Conservation (phyloP, 2,888 invertebrate species). For the Hypercompe scribonia region DNA sequence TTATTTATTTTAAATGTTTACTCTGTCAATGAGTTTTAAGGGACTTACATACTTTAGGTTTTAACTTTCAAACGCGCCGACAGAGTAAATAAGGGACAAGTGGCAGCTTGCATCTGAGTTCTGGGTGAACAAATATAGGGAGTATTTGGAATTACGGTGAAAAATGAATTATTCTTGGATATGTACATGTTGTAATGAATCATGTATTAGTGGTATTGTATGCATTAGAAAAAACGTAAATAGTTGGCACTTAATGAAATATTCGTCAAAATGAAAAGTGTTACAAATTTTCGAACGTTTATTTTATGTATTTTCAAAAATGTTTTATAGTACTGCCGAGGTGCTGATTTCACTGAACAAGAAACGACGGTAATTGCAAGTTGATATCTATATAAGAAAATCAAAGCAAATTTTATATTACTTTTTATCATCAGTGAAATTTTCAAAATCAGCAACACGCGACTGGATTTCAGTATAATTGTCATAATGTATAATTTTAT, state of each 20-base stretch:
- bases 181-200: conserved; percentile 63
- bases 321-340: no score
- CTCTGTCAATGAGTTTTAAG: conserved; percentile 81
- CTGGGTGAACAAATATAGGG: conserved; percentile 77
- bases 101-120: conserved; percentile 73
- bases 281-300: not conserved
- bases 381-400: not conserved
- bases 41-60: conserved; percentile 85
- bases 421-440: not conserved
- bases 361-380: not conserved
- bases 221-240: conserved; percentile 7
- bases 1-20: conserved; percentile 79
- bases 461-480: not conserved
- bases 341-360: not conserved
- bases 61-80: conserved; percentile 85
- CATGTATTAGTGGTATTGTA: conserved; percentile 53
- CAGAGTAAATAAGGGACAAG: conserved; percentile 78
- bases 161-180: conserved; percentile 70
- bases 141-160: conserved; percentile 76
- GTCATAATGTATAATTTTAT: no score
- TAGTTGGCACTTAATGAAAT: not conserved
- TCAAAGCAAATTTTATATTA: not conserved
- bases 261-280: not conserved
- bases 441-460: not conserved
- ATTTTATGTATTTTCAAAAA: conserved; percentile 2